phyloP scores from a whole-genome alignment of 92 coral and sea anemone species.

The Montipora capitata region DNA sequence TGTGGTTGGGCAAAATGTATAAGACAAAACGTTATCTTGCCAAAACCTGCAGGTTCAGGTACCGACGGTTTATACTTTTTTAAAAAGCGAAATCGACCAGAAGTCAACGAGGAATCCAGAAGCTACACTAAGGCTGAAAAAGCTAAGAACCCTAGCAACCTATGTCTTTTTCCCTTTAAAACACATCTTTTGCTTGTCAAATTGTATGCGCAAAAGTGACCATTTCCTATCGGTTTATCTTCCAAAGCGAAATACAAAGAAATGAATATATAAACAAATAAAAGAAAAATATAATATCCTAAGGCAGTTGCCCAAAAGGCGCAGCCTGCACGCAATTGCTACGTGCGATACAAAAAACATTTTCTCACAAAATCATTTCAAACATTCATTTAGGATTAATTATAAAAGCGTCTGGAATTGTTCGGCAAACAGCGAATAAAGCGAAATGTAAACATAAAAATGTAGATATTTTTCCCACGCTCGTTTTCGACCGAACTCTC shows the following conservation, averaged over 20 bases:
- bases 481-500: background rate
- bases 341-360: background rate
- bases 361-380: constrained; percentile 1
- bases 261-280: background rate
- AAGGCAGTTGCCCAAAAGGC: constrained; percentile 5
- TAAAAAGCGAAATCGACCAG: background rate
- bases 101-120: background rate
- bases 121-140: too few relatives aligned
- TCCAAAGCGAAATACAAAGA: background rate
- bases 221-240: background rate
- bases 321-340: background rate
- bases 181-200: too few relatives aligned
- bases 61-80: too few relatives aligned
- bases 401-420: constrained; percentile 16
- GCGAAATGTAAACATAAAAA: background rate
- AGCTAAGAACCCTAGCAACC: too few relatives aligned
- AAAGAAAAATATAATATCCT: background rate
- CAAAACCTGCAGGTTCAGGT: background rate
- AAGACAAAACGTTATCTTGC: background rate
- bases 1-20: too few relatives aligned
- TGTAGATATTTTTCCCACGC: background rate
- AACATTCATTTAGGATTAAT: constrained; percentile 23
- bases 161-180: too few relatives aligned
- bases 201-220: background rate
- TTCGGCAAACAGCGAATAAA: background rate